Percentiles rank a stretch among this genome's conserved stretches.
Conservation (phyloP, 2,797 vertebrate species). For the Pseudochromis fuscus region DNA sequence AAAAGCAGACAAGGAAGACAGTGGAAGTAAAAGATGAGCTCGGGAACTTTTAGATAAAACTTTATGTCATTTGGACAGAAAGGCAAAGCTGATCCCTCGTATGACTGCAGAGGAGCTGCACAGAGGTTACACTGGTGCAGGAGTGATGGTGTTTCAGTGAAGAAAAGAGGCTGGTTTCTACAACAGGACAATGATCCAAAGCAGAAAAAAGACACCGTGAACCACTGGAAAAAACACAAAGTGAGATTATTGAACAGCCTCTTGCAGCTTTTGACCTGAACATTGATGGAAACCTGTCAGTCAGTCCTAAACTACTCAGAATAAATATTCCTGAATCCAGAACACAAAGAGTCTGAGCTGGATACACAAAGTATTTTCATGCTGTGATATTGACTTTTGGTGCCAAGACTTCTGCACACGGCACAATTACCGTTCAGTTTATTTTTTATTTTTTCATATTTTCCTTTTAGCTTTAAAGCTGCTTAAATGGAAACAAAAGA, state of each 20-base stretch:
- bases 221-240: not conserved
- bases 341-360: too few relatives aligned
- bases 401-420: too few relatives aligned
- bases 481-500: too few relatives aligned
- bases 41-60: not conserved
- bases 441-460: too few relatives aligned
- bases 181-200: too few relatives aligned
- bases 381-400: too few relatives aligned
- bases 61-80: not conserved
- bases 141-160: not conserved
- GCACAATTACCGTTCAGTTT: too few relatives aligned
- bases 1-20: not conserved
- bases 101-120: not conserved
- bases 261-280: not conserved
- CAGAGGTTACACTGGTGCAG: not conserved
- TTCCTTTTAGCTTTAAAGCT: too few relatives aligned
- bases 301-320: too few relatives aligned
- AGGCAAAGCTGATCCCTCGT: not conserved
- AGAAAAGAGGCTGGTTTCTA: not conserved
- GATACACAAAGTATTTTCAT: too few relatives aligned
- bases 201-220: too few relatives aligned
- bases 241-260: not conserved
- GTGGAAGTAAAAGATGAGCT: not conserved
- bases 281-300: not conserved
- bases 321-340: too few relatives aligned